Conservation (phyloP, 2,888 invertebrate species). For the Athalia circularis region DNA sequence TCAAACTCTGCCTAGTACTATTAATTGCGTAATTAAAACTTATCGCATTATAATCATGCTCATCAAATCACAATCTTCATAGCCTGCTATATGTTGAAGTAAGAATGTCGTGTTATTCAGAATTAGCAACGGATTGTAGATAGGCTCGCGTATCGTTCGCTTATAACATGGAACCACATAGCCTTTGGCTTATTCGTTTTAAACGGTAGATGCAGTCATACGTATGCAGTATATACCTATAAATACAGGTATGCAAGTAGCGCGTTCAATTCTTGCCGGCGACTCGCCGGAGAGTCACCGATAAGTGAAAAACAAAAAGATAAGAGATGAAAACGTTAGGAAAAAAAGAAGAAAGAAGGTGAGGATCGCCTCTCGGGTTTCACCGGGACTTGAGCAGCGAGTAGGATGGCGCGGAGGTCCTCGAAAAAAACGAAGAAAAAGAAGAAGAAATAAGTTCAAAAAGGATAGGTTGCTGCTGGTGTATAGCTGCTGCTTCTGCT, state of each 20-base stretch:
- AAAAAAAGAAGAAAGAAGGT: slow-evolving; percentile 15
- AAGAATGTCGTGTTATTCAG: slow-evolving; percentile 48
- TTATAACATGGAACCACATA: not conserved
- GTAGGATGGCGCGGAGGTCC: slow-evolving; percentile 49
- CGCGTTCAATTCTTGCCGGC: not conserved
- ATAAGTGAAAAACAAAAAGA: not conserved
- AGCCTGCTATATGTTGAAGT: not conserved
- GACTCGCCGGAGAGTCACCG: not conserved
- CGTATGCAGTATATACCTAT: too few species aligned
- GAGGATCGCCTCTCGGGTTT: slow-evolving; percentile 8
- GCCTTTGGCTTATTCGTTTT: too few species aligned
- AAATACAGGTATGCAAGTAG: too few species aligned
- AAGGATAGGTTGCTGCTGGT: slow-evolving; percentile 7
- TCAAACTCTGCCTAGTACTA: too few species aligned
- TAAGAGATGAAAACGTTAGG: not conserved
- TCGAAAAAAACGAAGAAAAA: slow-evolving; percentile 32
- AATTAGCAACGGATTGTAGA: slow-evolving; percentile 49
- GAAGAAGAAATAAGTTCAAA: slow-evolving; percentile 44
- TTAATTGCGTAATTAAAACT: too few species aligned
- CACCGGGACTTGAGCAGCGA: slow-evolving; percentile 44
- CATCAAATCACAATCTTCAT: not conserved
- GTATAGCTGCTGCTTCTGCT: too few species aligned
- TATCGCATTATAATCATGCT: not conserved
- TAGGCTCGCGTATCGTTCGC: slow-evolving; percentile 37
- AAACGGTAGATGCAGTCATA: too few species aligned